Percentiles rank a stretch among this genome's conserved stretches.
phyloP scores from a whole-genome alignment of 1,140 invertebrate genomes.

The Lucilia sericata region DNA sequence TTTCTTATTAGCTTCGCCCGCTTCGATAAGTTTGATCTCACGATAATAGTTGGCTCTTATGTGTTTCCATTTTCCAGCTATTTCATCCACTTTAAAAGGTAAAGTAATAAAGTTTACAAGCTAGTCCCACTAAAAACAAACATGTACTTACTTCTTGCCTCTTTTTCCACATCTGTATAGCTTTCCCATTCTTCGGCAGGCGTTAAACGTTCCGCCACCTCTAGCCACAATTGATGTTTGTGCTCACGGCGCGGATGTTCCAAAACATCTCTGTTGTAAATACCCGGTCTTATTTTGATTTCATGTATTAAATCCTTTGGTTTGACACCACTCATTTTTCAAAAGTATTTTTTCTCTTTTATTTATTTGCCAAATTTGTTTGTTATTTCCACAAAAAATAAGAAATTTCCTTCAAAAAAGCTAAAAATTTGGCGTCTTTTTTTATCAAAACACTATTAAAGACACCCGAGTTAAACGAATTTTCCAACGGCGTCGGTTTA shows the following conservation, averaged over 20 bases:
- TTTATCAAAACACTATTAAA: no score
- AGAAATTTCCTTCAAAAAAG: no score
- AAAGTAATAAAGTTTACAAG: not conserved
- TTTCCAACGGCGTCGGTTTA: no score
- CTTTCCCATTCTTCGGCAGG: slow-evolving; percentile 21
- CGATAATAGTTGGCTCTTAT: slow-evolving; percentile 18
- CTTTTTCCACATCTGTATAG: slow-evolving; percentile 22
- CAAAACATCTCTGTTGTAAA: slow-evolving; percentile 31
- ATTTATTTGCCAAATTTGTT: not conserved
- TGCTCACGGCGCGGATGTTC: not conserved
- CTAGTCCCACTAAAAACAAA: not conserved
- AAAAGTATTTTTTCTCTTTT: no score
- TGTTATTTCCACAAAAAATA: not conserved
- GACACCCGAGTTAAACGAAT: no score
- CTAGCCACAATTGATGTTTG: slow-evolving; percentile 30
- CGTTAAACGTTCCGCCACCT: slow-evolving; percentile 14
- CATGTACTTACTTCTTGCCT: not conserved
- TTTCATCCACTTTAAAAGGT: slow-evolving; percentile 28
- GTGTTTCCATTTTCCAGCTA: slow-evolving; percentile 22
- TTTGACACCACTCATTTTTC: slow-evolving; percentile 21
- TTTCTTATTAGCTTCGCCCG: slow-evolving; percentile 9
- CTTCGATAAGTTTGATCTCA: not conserved
- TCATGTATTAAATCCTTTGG: not conserved
- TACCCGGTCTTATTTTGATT: not conserved
- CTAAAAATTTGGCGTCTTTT: no score